phyloP scores from a whole-genome alignment of 1,140 invertebrate genomes.

The Apis florea region DNA sequence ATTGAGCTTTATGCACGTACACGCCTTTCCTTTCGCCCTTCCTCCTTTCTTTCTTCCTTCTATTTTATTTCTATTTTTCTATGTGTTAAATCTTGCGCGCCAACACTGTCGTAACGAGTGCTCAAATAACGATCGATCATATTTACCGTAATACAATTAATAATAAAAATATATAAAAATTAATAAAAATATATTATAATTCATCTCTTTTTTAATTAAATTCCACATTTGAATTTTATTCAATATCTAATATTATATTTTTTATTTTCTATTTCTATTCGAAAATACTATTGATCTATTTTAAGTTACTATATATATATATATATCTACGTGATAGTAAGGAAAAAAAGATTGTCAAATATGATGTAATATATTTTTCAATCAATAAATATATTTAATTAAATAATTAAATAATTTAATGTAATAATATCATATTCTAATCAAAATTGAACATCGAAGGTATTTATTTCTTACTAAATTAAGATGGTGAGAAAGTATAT shows the following conservation, averaged over 20 bases:
- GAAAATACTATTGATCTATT: too few relatives aligned
- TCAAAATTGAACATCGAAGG: not conserved
- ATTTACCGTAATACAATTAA: not conserved
- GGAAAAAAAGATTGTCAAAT: too few relatives aligned
- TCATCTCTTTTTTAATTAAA: not conserved
- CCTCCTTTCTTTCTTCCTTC: constrained; percentile 27
- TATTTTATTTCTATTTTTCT: not conserved
- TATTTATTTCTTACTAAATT: not conserved
- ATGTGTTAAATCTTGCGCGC: not conserved
- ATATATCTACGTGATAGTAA: too few relatives aligned
- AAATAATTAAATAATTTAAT: not conserved
- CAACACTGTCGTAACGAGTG: not conserved
- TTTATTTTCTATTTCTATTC: too few relatives aligned
- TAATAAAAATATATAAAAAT: too few relatives aligned
- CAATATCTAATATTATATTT: too few relatives aligned
- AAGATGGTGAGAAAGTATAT: constrained; percentile 14
- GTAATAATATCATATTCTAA: not conserved
- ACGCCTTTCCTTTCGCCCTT: constrained; percentile 51
- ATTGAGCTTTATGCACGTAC: constrained; percentile 55
- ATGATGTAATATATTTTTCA: not conserved
- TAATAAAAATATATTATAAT: not conserved
- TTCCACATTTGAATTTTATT: too few relatives aligned
- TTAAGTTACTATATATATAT: too few relatives aligned
- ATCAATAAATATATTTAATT: not conserved
- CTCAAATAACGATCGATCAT: not conserved